Conservation (phyloP, 2,113 vertebrate species). For the Scolopax mira region DNA sequence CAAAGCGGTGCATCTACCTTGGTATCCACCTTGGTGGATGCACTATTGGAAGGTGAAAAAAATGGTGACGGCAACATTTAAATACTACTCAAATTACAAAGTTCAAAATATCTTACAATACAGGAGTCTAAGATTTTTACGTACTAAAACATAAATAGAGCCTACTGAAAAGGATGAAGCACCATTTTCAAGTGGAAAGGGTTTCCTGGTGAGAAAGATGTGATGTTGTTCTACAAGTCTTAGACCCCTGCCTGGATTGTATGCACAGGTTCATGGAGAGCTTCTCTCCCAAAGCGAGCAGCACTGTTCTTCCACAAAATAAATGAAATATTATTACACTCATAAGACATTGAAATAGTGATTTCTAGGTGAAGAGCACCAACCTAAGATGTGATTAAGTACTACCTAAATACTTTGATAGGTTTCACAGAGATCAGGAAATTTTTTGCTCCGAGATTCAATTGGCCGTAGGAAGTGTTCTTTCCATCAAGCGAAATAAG, state of each 20-base stretch:
- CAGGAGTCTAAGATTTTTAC: neutral
- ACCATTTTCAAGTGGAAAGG: neutral
- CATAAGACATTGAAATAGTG: neutral
- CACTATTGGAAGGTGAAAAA: neutral
- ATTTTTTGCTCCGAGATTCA: neutral
- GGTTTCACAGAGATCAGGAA: neutral
- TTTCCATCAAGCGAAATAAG: neutral
- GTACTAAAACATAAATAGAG: constrained; percentile 3
- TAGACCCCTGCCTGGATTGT: neutral
- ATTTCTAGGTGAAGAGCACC: neutral
- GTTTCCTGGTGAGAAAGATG: constrained; percentile 4
- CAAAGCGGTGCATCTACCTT: neutral
- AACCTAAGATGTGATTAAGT: neutral
- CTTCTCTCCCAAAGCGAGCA: neutral
- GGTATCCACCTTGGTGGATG: neutral
- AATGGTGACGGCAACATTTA: neutral
- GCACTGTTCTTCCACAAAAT: neutral
- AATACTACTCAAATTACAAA: neutral
- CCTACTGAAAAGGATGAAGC: constrained; percentile 13
- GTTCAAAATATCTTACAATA: neutral
- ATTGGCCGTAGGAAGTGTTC: accelerated
- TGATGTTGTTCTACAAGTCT: constrained; percentile 6
- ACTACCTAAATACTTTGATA: neutral
- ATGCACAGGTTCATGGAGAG: neutral
- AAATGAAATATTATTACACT: constrained; percentile 25